Percentiles rank a stretch among this genome's conserved stretches.
Evolutionary conservation across 2,888 invertebrate species (phyloP).

Genomic region (Hartigia nigra): DNA sequence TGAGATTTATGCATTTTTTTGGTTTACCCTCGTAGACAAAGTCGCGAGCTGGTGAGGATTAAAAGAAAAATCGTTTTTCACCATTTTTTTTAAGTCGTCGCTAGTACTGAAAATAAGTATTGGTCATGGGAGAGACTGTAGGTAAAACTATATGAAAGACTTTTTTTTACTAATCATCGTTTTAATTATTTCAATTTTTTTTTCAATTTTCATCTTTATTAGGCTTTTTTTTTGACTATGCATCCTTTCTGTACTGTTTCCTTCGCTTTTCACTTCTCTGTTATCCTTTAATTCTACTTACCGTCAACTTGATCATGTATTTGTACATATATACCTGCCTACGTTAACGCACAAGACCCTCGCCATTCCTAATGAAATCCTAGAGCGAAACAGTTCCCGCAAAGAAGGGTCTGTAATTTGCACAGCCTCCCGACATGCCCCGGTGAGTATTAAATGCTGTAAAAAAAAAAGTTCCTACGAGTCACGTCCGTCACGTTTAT

Average conservation of each 20-base stretch:
- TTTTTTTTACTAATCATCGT: not conserved
- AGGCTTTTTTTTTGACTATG: not conserved
- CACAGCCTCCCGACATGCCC: not conserved
- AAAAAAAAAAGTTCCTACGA: not conserved
- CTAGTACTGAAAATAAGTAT: too few relatives aligned
- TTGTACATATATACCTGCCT: not conserved
- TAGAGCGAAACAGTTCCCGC: not conserved
- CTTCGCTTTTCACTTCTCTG: not conserved
- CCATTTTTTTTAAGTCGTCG: too few relatives aligned
- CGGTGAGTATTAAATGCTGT: not conserved
- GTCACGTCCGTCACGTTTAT: not conserved
- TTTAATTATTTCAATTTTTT: not conserved
- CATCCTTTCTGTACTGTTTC: not conserved
- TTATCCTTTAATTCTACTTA: slow-evolving; percentile 4
- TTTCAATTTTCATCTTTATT: not conserved
- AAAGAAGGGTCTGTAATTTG: not conserved
- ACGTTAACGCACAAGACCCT: not conserved
- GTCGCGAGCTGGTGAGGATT: too few relatives aligned
- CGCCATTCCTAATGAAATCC: not conserved
- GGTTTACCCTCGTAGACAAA: too few relatives aligned
- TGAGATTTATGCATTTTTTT: not conserved
- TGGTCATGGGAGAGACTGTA: too few relatives aligned
- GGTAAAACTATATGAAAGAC: too few relatives aligned
- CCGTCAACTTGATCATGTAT: not conserved
- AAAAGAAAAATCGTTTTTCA: too few relatives aligned